Evolutionary conservation across 2,888 invertebrate genomes (phyloP).

Genomic region (Sycophila texana): DNA sequence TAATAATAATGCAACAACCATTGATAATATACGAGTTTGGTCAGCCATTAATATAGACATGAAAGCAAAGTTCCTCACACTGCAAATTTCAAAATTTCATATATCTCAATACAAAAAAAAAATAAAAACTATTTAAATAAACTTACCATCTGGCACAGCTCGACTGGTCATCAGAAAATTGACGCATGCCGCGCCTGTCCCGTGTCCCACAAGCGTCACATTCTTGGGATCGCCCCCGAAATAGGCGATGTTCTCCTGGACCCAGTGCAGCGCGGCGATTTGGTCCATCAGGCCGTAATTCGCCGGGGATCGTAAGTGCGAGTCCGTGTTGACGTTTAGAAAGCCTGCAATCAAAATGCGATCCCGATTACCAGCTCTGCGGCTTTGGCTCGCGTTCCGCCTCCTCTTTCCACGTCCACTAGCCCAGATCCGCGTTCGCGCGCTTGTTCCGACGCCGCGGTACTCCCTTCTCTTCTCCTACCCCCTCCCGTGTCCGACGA

Average conservation of each 20-base stretch:
- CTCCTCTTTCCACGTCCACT: too few relatives aligned
- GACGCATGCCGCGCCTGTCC: constrained; percentile 96
- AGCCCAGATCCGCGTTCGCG: too few relatives aligned
- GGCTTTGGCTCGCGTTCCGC: not conserved
- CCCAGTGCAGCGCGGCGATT: constrained; percentile 96
- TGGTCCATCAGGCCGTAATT: constrained; percentile 99
- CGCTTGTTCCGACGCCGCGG: too few relatives aligned
- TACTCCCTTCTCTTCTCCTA: too few relatives aligned
- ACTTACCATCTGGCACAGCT: constrained; percentile 92
- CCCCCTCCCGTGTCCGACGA: too few relatives aligned
- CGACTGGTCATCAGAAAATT: constrained; percentile 96
- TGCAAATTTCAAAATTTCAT: not conserved
- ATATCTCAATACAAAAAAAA: not conserved
- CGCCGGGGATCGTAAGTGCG: constrained; percentile 89
- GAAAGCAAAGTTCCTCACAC: too few relatives aligned
- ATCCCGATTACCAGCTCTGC: not conserved
- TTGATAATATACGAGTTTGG: too few relatives aligned
- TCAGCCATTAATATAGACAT: too few relatives aligned
- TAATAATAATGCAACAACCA: too few relatives aligned
- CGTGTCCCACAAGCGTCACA: constrained; percentile 96
- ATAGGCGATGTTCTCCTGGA: constrained; percentile 94
- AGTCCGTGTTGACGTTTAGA: constrained; percentile 91
- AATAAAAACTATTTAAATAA: not conserved
- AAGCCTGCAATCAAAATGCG: constrained; percentile 82
- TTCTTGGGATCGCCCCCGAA: constrained; percentile 96